Evolutionary conservation across 2,113 vertebrate genomes (phyloP), one percentile per base, ranked within the genome.

Genomic region (Sialia sialis): DNA sequence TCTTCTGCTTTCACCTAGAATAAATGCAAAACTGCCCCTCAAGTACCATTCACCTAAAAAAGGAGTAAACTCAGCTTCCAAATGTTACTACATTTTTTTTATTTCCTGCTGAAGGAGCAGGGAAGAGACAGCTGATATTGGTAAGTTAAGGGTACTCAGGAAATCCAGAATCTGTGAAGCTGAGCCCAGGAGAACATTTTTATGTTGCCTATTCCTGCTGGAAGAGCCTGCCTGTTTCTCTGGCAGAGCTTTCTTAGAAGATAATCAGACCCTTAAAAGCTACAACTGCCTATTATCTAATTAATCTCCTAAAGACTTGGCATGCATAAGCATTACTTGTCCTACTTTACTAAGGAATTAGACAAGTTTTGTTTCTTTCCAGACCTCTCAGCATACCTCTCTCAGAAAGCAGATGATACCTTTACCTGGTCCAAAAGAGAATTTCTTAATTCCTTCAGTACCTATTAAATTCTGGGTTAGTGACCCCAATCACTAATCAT

Each of bases 311-410:
- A 10, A 80, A 80, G 59, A 63, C 41, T 63, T 81, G 63, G 84
- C 94, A 84, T 1, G 1, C 12, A 4, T 7, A 90, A 56, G 9
- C 22, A 60, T 49, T 92, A 94, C 52, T 91, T 62, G 58, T 63
- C 41, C 67, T 59, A 54, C 75, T 92, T 80, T 86, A 46, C 55
- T 73, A 51, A 62, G 55, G n/a, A 60, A 87, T 91, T 72, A 89
- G 19, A 95, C 16, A 85, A 85, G 26, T 69, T 51, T 72, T 88
- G 11, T 32, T 79, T 70, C 79, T 63, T 74, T 80, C 27, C 83
- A 92, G 88, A 89, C 66, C 55, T 94, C 83, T 64, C 64, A 64
- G 48, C 26, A 59, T 21, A 87, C 10, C 21, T 49, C 59, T 75
- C 46, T 41, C 75, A 67, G 46, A 75, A 48, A 76, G 67, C 46